Evolutionary conservation across 2,888 invertebrate species (phyloP).

Genomic region (Oscheius sp.): DNA sequence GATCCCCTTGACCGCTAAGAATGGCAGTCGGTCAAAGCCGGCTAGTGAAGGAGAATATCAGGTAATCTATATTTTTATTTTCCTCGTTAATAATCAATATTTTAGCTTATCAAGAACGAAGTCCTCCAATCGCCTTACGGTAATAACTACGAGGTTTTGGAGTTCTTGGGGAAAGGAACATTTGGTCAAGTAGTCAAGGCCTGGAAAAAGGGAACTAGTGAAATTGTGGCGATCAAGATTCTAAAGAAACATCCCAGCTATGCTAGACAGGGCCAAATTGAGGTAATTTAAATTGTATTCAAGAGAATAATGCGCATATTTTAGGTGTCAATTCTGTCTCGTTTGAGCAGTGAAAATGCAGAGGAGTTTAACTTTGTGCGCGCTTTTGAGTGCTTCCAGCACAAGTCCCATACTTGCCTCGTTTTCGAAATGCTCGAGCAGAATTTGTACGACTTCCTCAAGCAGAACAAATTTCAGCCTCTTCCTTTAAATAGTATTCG

Average conservation of each 20-base stretch:
- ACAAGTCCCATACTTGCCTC: conserved; percentile 98
- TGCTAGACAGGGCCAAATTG: conserved; percentile 99
- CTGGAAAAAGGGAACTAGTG: conserved; percentile 99
- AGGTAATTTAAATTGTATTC: conserved; percentile 79
- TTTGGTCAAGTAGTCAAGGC: conserved; percentile 99
- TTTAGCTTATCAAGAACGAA: conserved; percentile 73
- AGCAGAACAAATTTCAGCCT: conserved; percentile 99
- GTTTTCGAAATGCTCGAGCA: conserved; percentile 97
- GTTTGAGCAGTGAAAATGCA: conserved; percentile 89
- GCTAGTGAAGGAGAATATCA: conserved; percentile 71
- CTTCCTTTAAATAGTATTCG: conserved; percentile 97
- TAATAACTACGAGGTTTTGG: conserved; percentile 76
- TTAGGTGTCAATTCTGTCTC: conserved; percentile 73
- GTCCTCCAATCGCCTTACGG: conserved; percentile 70
- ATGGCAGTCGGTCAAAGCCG: conserved; percentile 53
- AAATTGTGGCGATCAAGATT: conserved; percentile 99
- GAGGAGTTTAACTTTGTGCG: conserved; percentile 99
- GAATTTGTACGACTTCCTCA: conserved; percentile 99
- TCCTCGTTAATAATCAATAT: conserved; percentile 37
- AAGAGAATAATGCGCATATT: background rate
- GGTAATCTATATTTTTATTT: conserved; percentile 40
- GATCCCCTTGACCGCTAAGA: conserved; percentile 40
- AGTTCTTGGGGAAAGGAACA: conserved; percentile 98
- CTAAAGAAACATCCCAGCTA: conserved; percentile 99
- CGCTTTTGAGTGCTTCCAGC: conserved; percentile 96